Evolutionary conservation across 2,888 invertebrate species (phyloP), one percentile per base, ranked within the genome.

Genomic region (Melangyna quadrimaculata): DNA sequence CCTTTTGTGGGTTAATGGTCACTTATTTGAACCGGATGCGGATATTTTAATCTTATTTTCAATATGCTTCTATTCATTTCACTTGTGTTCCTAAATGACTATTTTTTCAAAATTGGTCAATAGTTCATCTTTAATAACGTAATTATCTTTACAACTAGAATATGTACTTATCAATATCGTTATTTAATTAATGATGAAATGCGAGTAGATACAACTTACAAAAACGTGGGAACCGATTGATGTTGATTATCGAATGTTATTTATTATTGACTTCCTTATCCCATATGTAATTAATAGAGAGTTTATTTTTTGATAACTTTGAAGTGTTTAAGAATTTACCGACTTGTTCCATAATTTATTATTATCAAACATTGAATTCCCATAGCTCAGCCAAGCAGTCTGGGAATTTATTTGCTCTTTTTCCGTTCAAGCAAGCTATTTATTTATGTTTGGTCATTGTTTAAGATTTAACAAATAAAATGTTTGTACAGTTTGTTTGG

Each of bases 361-460:
- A 55, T 29, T 40, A 63, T 40, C 67, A 37, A 37, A 37, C 51
- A n/a, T n/a, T 63, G 37, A 37, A 35, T 81, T 81, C 78, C 43
- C 78, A n/a, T n/a, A n/a, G n/a, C n/a, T n/a, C n/a, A 78, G 82
- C 27, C 82, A 78, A 37, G 61, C 69, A 72, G 82, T 82, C 82
- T 82, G 45, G 17, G 12, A 48, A 24, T 48, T 71, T 73, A 14
- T 81, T 65, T 65, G 29, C n/a, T 22, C 10, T 45, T 65, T 32
- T 48, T n/a, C n/a, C 12, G 17, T 14, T 48, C 5, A 35, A 19
- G 35, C 5, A 35, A 19, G 35, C 55, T 51, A 19, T 51, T 40
- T 43, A 32, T 32, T 9, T n/a, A 29, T 29, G 2, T 43, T 61
- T 61, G 12, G 4, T 40, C 1, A 35, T n/a, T 40, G 6, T 9